phyloP scores from a whole-genome alignment of 2,888 invertebrate genomes.

The Amaurobius ferox region DNA sequence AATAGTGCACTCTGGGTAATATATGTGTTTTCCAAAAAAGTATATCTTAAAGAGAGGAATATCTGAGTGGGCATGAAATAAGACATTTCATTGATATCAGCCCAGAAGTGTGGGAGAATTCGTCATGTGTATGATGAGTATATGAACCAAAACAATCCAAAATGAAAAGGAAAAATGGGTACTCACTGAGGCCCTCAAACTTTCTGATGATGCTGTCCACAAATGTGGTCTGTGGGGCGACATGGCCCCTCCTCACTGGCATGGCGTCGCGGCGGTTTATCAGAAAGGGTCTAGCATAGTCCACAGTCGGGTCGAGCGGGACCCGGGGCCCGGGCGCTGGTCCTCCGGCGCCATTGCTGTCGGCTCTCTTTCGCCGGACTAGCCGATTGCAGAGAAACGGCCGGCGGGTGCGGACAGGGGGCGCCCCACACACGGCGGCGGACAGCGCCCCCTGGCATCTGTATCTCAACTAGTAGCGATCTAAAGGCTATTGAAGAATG shows the following conservation, averaged over 20 bases:
- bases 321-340: slow-evolving; percentile 55
- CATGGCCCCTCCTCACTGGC: slow-evolving; percentile 87
- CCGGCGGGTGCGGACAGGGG: slow-evolving; percentile 12
- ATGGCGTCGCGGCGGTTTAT: slow-evolving; percentile 78
- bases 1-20: too few species aligned
- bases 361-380: slow-evolving; percentile 55
- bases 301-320: slow-evolving; percentile 22
- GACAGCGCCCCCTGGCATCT: neutral
- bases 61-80: too few species aligned
- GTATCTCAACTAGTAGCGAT: neutral
- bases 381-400: slow-evolving; percentile 2
- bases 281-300: slow-evolving; percentile 62
- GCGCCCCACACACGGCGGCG: neutral
- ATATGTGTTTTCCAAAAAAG: too few species aligned
- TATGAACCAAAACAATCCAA: too few species aligned
- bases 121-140: too few species aligned
- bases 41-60: too few species aligned
- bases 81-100: too few species aligned
- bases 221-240: slow-evolving; percentile 88
- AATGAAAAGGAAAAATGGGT: slow-evolving; percentile 16
- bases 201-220: slow-evolving; percentile 89
- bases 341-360: slow-evolving; percentile 58
- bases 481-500: neutral
- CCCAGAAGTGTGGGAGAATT: too few species aligned
- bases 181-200: slow-evolving; percentile 90